Percentiles rank a stretch among this genome's conserved stretches.
Evolutionary conservation across 2,113 vertebrate species (phyloP).

Genomic region (Gopherus evgoodei): DNA sequence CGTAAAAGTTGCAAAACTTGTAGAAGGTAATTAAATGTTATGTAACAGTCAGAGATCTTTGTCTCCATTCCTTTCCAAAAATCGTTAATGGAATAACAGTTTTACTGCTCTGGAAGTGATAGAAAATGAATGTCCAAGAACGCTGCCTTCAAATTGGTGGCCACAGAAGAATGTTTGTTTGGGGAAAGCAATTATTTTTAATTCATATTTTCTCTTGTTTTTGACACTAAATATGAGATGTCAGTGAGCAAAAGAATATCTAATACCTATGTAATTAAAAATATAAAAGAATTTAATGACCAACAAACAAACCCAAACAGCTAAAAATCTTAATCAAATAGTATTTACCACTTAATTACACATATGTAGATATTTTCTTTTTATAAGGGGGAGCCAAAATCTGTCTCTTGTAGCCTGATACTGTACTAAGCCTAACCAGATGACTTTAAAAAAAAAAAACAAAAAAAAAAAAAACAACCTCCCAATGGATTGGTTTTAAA

Average conservation of each 20-base stretch:
- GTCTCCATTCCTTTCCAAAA: neutral
- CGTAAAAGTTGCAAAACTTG: neutral
- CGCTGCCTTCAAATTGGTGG: neutral
- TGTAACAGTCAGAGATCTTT: neutral
- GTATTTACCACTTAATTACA: neutral
- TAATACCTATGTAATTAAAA: neutral
- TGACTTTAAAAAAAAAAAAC: neutral
- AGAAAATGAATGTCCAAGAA: neutral
- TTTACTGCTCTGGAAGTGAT: neutral
- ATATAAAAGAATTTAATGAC: neutral
- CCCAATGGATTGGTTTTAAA: neutral
- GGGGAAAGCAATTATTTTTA: neutral
- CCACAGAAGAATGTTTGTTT: neutral
- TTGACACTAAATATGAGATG: neutral
- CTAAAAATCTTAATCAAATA: conserved; percentile 15
- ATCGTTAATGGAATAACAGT: neutral
- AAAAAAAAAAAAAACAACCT: too few species aligned
- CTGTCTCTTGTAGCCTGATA: neutral
- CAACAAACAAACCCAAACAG: conserved; percentile 22
- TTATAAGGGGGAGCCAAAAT: neutral
- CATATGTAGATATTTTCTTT: neutral
- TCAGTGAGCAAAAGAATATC: conserved; percentile 4
- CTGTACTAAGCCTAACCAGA: neutral
- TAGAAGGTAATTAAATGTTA: neutral
- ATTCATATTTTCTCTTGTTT: neutral